Evolutionary conservation across 2,797 vertebrate species (phyloP).

Genomic region (Remorina albescens): DNA sequence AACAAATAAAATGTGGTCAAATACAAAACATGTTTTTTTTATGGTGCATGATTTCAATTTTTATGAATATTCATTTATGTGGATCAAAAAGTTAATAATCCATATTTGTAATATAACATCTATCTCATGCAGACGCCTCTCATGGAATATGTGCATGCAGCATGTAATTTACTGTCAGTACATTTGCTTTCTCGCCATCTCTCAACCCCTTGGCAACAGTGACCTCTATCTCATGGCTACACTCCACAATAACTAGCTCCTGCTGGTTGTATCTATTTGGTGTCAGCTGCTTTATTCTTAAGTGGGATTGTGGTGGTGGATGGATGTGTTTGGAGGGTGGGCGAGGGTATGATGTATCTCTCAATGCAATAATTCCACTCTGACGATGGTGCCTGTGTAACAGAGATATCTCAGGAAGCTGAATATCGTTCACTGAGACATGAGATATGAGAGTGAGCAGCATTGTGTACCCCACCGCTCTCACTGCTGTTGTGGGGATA

Average conservation of each 20-base stretch:
- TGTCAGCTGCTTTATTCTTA: constrained; percentile 60
- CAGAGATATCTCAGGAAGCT: constrained; percentile 71
- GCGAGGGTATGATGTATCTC: constrained; percentile 52
- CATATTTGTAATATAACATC: constrained; percentile 50
- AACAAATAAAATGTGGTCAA: constrained; percentile 25
- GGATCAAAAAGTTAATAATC: constrained; percentile 72
- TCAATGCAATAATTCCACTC: constrained; percentile 55
- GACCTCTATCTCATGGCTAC: constrained; percentile 73
- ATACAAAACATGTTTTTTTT: constrained; percentile 39
- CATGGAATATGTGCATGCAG: constrained; percentile 63
- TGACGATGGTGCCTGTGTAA: constrained; percentile 63
- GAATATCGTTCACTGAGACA: constrained; percentile 59
- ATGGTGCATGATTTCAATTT: constrained; percentile 35
- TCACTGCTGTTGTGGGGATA: constrained; percentile 21
- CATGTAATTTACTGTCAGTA: constrained; percentile 69
- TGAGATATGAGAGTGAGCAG: constrained; percentile 42
- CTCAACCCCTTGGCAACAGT: constrained; percentile 55
- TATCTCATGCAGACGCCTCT: constrained; percentile 31
- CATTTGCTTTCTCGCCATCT: constrained; percentile 62
- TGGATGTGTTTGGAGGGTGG: constrained; percentile 55
- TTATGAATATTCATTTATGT: constrained; percentile 36
- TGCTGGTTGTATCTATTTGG: constrained; percentile 59
- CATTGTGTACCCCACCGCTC: constrained; percentile 29
- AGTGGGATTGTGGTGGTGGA: constrained; percentile 51
- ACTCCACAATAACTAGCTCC: constrained; percentile 64